phyloP scores from a whole-genome alignment of 2,888 invertebrate genomes.

The Sphaerophoria rueppellii region DNA sequence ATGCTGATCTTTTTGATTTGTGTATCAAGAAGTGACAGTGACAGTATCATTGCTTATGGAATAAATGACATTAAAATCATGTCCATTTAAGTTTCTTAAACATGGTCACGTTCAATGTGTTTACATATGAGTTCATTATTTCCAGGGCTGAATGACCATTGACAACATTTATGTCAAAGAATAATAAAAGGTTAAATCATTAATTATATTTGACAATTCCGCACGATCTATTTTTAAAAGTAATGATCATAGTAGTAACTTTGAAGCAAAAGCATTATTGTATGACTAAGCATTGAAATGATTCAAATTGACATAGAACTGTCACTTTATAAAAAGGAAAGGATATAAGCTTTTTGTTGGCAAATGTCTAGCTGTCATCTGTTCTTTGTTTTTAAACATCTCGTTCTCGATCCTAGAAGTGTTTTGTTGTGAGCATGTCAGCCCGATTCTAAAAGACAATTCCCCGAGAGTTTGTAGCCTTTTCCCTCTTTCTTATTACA shows the following conservation, averaged over 20 bases:
- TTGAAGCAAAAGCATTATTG: conserved; percentile 26
- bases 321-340: conserved; percentile 14
- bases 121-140: conserved; percentile 28
- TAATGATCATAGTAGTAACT: conserved; percentile 1
- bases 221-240: conserved; percentile 49
- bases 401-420: too few species aligned
- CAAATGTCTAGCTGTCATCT: too few species aligned
- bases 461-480: too few species aligned
- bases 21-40: not conserved
- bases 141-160: conserved; percentile 35
- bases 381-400: too few species aligned
- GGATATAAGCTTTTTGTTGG: too few species aligned
- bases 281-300: not conserved
- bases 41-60: conserved; percentile 6
- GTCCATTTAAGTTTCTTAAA: not conserved
- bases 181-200: not conserved
- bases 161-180: conserved; percentile 1
- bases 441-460: too few species aligned
- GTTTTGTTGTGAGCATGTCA: too few species aligned
- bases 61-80: conserved; percentile 25
- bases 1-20: not conserved
- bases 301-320: too few species aligned
- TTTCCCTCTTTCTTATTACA: too few species aligned
- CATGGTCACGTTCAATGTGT: conserved; percentile 36
- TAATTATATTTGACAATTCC: conserved; percentile 14